phyloP scores from a whole-genome alignment of 2,888 invertebrate genomes.

The Furcula furcula region DNA sequence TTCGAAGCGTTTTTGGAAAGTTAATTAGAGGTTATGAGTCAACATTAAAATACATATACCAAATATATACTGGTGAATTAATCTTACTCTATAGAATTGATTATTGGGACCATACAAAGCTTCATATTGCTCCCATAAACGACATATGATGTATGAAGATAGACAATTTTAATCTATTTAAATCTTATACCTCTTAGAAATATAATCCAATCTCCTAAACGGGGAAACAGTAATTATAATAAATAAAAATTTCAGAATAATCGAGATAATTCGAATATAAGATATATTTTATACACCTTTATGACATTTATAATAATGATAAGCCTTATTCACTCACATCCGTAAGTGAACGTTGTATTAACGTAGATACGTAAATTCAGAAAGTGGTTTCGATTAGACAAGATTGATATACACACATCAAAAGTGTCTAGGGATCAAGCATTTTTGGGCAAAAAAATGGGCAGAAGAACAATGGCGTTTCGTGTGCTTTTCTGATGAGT shows the following conservation, averaged over 20 bases:
- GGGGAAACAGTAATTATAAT: not conserved
- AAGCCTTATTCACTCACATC: too few relatives aligned
- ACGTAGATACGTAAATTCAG: too few relatives aligned
- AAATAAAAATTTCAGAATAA: not conserved
- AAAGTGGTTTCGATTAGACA: too few relatives aligned
- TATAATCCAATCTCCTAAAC: not conserved
- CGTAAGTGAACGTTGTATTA: too few relatives aligned
- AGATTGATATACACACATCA: too few relatives aligned
- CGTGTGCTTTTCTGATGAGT: too few relatives aligned
- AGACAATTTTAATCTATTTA: constrained; percentile 13
- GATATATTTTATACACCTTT: too few relatives aligned
- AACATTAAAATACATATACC: constrained; percentile 24
- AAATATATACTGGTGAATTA: constrained; percentile 10
- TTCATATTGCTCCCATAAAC: constrained; percentile 18
- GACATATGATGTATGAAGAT: constrained; percentile 15
- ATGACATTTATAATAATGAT: too few relatives aligned
- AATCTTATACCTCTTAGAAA: constrained; percentile 3
- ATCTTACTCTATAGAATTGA: constrained; percentile 14
- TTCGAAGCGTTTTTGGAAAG: constrained; percentile 22
- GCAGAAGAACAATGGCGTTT: too few relatives aligned
- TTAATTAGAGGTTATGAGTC: constrained; percentile 33
- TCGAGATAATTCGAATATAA: too few relatives aligned
- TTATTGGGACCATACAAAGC: constrained; percentile 15
- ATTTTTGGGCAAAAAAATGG: too few relatives aligned
- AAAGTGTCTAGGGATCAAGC: too few relatives aligned